A percentile compares a stretch with the other conserved stretches of the same genome.
Evolutionary conservation across 2,113 vertebrate species (phyloP).

Genomic region (Taxidea taxus): DNA sequence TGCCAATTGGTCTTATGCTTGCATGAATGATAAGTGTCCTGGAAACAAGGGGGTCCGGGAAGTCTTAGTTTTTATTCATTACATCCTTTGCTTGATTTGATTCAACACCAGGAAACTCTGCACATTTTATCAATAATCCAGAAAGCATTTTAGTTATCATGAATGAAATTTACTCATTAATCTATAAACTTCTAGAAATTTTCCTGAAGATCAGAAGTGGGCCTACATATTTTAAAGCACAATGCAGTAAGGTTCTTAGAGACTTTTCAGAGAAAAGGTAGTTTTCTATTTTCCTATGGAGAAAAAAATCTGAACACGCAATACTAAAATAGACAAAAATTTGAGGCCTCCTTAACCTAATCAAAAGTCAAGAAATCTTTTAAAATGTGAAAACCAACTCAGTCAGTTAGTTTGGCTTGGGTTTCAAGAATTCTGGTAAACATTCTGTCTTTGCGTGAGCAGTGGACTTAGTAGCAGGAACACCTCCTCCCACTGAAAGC

Average conservation of each 20-base stretch:
- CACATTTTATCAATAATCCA: neutral
- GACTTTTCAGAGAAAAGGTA: neutral
- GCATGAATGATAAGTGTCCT: neutral
- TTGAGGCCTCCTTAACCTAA: neutral
- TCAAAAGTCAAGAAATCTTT: neutral
- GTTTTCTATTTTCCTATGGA: neutral
- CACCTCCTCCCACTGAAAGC: neutral
- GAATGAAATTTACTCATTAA: slow-evolving; percentile 8
- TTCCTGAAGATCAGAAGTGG: neutral
- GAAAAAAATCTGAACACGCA: neutral
- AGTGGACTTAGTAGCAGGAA: neutral
- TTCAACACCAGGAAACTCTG: neutral
- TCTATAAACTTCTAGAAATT: neutral
- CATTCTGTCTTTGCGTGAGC: neutral
- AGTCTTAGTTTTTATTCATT: slow-evolving; percentile 14
- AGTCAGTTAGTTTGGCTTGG: neutral
- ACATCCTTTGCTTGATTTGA: neutral
- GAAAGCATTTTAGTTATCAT: neutral
- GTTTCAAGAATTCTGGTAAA: neutral
- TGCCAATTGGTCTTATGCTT: neutral
- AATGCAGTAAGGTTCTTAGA: neutral
- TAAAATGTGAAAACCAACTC: slow-evolving; percentile 10
- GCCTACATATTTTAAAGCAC: neutral
- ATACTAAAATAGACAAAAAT: neutral
- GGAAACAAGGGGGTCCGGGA: slow-evolving; percentile 11